These are phyloP conservation scores for Acronicta psi DNA, from an alignment of 2,888 invertebrate genomes.

Conservation along the genomic window DNA sequence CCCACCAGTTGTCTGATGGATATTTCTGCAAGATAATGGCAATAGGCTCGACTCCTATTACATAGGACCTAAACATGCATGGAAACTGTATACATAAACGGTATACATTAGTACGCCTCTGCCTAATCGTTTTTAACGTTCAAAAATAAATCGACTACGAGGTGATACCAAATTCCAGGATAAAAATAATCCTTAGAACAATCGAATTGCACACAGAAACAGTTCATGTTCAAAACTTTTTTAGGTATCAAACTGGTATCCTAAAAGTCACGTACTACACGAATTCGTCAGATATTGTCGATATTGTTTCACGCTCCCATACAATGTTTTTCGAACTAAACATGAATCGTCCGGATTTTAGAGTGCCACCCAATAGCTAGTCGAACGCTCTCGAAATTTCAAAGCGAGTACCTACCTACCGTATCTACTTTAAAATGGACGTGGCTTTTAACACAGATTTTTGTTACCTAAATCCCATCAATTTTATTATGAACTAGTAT, in stretches of 20 bases:
- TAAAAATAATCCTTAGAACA: no score
- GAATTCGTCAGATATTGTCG: neutral
- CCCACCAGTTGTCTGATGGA: no score
- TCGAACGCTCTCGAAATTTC: neutral
- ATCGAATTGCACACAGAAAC: no score
- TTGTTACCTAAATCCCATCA: neutral
- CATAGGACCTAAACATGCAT: no score
- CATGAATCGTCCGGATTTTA: neutral
- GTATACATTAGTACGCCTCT: no score
- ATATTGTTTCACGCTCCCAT: neutral
- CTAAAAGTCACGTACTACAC: neutral
- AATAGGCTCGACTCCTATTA: no score
- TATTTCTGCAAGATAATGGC: no score
- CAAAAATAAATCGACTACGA: no score
- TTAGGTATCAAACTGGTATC: neutral
- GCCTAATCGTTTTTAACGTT: no score
- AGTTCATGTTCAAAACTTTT: neutral
- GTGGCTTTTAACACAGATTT: neutral
- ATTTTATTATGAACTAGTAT: no score
- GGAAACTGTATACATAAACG: no score
- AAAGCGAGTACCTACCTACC: neutral
- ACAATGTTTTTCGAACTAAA: conserved; percentile 1
- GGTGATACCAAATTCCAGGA: no score
- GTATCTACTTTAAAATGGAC: neutral
- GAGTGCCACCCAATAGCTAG: neutral